Evolutionary conservation across 2,113 vertebrate species (phyloP), one percentile per base, ranked within the genome.

Genomic region (Callionymus lyra): DNA sequence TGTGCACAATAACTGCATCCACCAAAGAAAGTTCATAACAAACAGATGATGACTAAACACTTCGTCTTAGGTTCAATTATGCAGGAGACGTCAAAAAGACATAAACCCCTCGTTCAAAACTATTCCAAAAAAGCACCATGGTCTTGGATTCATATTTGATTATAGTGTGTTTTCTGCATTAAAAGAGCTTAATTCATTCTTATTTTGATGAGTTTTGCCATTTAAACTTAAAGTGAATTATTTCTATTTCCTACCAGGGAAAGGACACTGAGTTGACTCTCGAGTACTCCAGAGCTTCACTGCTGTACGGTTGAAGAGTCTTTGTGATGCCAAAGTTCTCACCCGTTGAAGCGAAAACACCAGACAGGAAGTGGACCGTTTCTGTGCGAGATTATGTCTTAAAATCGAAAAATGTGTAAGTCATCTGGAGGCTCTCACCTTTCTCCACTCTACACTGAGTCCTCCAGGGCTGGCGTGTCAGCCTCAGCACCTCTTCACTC

Each of bases 271-370:
- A 41, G 31, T 74, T 68, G 14, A 68, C 14, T 2, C 87, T 74
- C 1, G 53, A 6, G 33, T 55, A 10, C 54, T 89, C 87, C 53
- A 88, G 70, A 12, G 66, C 8, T 6, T 58, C 45, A 10, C 49
- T 79, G 16, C 10, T 41, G 45, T 70, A 73, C 2, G 68, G 63
- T 1, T 62, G 41, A n/a, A 87, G 46, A 2, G 63, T 70, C 70
- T 78, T 83, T 1, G 70, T 74, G 57, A 89, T 70, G 1, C 87
- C 86, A 44, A 82, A 88, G 10, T 3, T 69, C 61, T 86, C 86
- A 36, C 87, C 87, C 10, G 78, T 84, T 13, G 84, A 85, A 2
- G 81, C 84, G 36, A 57, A 89, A 1, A 86, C 40, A 12, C 78
- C 77, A 12, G 81, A 70, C 37, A 88, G 68, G 50, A 89, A 49